Percentiles rank a stretch among this genome's conserved stretches.
These are phyloP conservation scores for Myiagra hebetior DNA, from an alignment of 2,113 vertebrate species.

Conservation along the genomic window DNA sequence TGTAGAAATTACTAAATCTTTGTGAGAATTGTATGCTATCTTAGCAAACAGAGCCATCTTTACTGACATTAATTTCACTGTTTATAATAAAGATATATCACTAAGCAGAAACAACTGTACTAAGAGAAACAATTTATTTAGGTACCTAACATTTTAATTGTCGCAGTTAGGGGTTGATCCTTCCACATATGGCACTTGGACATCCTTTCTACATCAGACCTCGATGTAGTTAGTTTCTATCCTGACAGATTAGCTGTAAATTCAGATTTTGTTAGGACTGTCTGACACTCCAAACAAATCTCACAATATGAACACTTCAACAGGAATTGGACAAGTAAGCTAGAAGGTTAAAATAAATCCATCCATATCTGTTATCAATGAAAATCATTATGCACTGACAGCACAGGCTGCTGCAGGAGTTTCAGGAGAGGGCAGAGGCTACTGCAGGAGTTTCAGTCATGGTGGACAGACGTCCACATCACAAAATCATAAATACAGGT, in stretches of 20 bases:
- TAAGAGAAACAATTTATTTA: background rate
- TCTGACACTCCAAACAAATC: background rate
- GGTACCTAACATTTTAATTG: background rate
- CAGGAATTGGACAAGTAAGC: background rate
- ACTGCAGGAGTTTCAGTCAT: background rate
- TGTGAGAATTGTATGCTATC: background rate
- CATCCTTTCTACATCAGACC: background rate
- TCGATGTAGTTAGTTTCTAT: background rate
- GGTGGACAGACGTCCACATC: background rate
- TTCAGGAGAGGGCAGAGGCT: background rate
- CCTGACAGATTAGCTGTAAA: background rate
- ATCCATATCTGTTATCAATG: background rate
- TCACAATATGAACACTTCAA: background rate
- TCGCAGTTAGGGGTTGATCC: background rate
- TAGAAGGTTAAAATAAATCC: background rate
- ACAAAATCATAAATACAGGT: background rate
- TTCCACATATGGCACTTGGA: background rate
- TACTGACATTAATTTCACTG: background rate
- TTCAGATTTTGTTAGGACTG: background rate
- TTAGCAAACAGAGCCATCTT: slow-evolving; percentile 16
- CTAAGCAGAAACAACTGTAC: background rate
- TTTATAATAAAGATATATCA: background rate
- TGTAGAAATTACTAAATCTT: slow-evolving; percentile 50
- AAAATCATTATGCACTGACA: background rate
- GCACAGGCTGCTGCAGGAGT: background rate